Base-by-base conservation (phyloP, 2,888 invertebrate species). In the Onthophagus sagittarius region DNA sequence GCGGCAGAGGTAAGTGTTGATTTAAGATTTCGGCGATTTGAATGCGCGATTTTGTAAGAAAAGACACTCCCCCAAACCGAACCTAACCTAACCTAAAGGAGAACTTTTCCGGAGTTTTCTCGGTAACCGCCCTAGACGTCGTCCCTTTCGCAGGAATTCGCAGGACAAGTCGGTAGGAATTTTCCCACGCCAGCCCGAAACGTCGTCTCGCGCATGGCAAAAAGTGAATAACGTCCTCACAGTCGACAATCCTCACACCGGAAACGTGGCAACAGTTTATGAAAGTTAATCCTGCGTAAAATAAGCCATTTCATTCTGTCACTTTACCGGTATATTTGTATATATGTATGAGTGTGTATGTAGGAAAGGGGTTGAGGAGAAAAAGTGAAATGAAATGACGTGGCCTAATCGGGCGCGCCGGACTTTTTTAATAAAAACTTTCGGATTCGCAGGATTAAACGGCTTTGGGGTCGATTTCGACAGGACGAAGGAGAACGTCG, bases 1-100 rank as follows among this genome's bases (percentile, higher is more conserved):
- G 97, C 84, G 98, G 98, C 72, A 89, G 98, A 90, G 98, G 98
- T 98, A 84, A 93, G 92, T 33, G 4, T 31, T n/a, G 0, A 33
- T 33, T 31, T 69, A 33, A 14, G 69, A 15, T 14, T 69, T 65
- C 62, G 78, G 78, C 73, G 78, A 78, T 76, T 79, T 79, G 71
- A 78, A 79, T 76, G 78, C 73, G 72, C 13, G 77, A 72, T 77
- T 76, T 77, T 3, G 23, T 23, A 23, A 23, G 23, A 23, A 23
- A 78, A 78, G 78, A 79, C 76, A 74, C 75, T 64, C 32, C 63
- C 69, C 62, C 39, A 23, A 14, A 53, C 63, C 23, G 62, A 53
- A 23, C 71, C 71, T 53, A 65, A 64, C 64, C 65, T 70, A 71
- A 63, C 70, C 67, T 33, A 69, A 9, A 14, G 39, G 53, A 62